These are phyloP conservation scores for Calameuta filiformis DNA, from an alignment of 2,888 invertebrate genomes.

Conservation along the genomic window DNA sequence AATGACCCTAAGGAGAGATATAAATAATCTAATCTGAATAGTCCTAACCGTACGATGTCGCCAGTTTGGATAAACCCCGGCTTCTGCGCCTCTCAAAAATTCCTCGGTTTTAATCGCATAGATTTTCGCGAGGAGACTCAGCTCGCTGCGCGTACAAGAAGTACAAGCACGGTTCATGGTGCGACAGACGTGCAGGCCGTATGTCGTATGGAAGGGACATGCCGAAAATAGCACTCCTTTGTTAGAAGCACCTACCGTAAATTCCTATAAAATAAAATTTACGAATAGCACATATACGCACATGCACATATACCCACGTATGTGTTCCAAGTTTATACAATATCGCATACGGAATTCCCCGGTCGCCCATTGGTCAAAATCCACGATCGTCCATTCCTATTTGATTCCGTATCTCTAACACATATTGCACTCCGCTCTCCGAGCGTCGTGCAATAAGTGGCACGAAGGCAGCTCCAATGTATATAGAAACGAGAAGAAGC, in stretches of 20 bases:
- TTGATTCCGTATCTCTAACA: neutral
- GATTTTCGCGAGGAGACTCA: neutral
- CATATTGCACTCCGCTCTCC: neutral
- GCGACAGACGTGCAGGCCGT: neutral
- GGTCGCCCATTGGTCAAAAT: neutral
- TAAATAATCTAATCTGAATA: neutral
- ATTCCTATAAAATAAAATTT: neutral
- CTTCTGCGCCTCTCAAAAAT: neutral
- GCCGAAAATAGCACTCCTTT: neutral
- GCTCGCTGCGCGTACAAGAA: neutral
- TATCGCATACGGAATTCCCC: neutral
- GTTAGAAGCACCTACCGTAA: neutral
- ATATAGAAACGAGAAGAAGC: neutral
- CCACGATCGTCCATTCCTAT: neutral
- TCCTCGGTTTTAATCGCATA: neutral
- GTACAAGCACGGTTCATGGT: neutral
- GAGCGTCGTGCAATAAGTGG: neutral
- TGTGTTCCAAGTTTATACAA: neutral
- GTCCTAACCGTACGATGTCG: neutral
- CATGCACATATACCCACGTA: neutral
- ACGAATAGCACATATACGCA: neutral
- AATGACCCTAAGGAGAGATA: neutral
- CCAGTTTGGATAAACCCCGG: neutral
- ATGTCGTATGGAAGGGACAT: neutral
- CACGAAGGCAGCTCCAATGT: neutral